These are phyloP conservation scores for Drosophila pseudoobscura DNA, from an alignment of 1,140 invertebrate genomes.

Conservation along the genomic window DNA sequence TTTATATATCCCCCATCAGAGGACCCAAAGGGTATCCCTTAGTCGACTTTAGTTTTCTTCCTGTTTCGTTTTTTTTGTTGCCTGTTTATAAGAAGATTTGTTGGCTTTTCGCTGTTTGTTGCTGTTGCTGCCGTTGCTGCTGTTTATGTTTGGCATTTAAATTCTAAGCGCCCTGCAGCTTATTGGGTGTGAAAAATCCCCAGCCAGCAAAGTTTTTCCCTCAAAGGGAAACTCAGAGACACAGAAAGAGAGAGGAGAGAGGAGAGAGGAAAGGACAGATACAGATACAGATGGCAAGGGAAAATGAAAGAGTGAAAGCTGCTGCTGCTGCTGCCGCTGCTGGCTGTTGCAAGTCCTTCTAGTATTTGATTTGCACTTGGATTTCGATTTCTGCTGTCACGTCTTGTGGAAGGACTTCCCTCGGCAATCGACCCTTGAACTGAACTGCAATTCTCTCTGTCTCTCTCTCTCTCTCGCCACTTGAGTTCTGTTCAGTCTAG, in stretches of 20 bases:
- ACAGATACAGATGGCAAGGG: not conserved
- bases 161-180: slow-evolving; percentile 47
- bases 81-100: slow-evolving; percentile 22
- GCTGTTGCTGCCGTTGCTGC: slow-evolving; percentile 26
- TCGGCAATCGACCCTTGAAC: too few relatives aligned
- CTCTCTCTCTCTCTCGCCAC: slow-evolving; percentile 5
- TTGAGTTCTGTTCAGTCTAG: slow-evolving; percentile 22
- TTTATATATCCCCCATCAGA: not conserved
- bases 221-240: slow-evolving; percentile 7
- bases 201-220: slow-evolving; percentile 1
- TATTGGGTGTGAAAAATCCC: slow-evolving; percentile 47
- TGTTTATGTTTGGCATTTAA: slow-evolving; percentile 61
- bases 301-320: slow-evolving; percentile 24
- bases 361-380: slow-evolving; percentile 50
- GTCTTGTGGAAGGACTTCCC: slow-evolving; percentile 16
- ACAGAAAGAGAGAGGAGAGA: not conserved
- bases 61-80: not conserved
- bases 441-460: slow-evolving; percentile 6
- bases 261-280: not conserved
- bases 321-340: slow-evolving; percentile 17
- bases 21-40: not conserved
- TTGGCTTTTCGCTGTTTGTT: slow-evolving; percentile 8
- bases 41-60: not conserved
- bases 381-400: slow-evolving; percentile 46
- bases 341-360: slow-evolving; percentile 1